Conservation (phyloP, 2,113 vertebrate species). For the Nesogale talazaci region DNA sequence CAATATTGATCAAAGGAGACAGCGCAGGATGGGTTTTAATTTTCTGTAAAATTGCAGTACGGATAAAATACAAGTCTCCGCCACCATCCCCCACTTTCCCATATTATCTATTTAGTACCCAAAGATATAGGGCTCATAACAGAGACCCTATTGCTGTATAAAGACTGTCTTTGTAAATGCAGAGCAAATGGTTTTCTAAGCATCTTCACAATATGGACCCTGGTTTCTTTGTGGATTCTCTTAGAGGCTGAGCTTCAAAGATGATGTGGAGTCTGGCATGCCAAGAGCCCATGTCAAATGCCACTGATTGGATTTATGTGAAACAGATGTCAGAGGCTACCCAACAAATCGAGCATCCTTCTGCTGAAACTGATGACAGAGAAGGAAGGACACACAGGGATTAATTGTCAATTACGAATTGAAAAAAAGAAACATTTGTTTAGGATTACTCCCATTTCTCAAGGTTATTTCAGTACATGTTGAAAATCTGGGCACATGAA, state of each 20-base stretch:
- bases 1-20: not conserved
- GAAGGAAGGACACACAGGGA: slow-evolving; percentile 80
- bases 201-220: not conserved
- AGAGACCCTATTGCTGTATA: not conserved
- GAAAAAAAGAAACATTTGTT: slow-evolving; percentile 79
- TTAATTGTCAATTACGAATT: slow-evolving; percentile 82
- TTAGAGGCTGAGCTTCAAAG: slow-evolving; percentile 66
- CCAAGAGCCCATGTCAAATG: slow-evolving; percentile 70
- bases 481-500: slow-evolving; percentile 63
- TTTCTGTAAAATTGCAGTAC: not conserved
- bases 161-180: not conserved
- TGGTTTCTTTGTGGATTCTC: slow-evolving; percentile 11
- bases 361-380: slow-evolving; percentile 81
- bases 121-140: not conserved
- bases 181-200: not conserved
- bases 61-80: not conserved
- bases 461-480: slow-evolving; percentile 57
- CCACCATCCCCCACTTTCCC: not conserved
- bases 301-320: slow-evolving; percentile 83
- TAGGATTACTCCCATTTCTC: slow-evolving; percentile 69
- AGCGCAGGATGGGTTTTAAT: not conserved
- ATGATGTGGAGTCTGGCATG: slow-evolving; percentile 71
- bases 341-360: slow-evolving; percentile 82
- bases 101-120: not conserved
- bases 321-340: slow-evolving; percentile 76